phyloP scores from a whole-genome alignment of 2,113 vertebrate genomes.

The Phodopus roborovskii region DNA sequence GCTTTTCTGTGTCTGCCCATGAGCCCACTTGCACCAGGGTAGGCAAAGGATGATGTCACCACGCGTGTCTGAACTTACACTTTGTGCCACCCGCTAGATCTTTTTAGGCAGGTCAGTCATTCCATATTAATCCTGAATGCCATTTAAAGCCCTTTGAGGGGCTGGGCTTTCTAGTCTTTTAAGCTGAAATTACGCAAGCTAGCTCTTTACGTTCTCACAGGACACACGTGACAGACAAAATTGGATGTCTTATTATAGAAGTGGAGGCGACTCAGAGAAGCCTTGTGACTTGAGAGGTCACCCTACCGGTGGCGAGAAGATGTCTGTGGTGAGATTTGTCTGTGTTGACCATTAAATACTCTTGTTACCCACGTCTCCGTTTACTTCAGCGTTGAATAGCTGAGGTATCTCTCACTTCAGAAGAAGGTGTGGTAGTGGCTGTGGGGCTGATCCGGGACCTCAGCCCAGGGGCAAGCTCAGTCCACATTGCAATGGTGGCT shows the following conservation, averaged over 20 bases:
- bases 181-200: not conserved
- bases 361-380: accelerated
- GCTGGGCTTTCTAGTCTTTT: not conserved
- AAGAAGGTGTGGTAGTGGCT: accelerated
- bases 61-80: not conserved
- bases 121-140: not conserved
- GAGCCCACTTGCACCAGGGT: accelerated
- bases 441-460: accelerated
- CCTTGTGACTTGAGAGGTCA: not conserved
- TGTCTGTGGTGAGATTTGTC: not conserved
- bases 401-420: not conserved
- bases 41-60: not conserved
- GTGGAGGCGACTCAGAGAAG: not conserved
- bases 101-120: not conserved
- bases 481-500: not conserved
- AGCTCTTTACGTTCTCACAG: not conserved
- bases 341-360: accelerated
- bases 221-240: not conserved
- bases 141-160: not conserved
- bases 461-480: not conserved
- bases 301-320: no score
- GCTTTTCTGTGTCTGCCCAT: not conserved
- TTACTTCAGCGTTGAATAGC: not conserved
- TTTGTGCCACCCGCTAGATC: not conserved
- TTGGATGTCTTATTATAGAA: not conserved